These are phyloP conservation scores for Gracilinanus agilis DNA, from an alignment of 2,113 vertebrate genomes.

Conservation along the genomic window DNA sequence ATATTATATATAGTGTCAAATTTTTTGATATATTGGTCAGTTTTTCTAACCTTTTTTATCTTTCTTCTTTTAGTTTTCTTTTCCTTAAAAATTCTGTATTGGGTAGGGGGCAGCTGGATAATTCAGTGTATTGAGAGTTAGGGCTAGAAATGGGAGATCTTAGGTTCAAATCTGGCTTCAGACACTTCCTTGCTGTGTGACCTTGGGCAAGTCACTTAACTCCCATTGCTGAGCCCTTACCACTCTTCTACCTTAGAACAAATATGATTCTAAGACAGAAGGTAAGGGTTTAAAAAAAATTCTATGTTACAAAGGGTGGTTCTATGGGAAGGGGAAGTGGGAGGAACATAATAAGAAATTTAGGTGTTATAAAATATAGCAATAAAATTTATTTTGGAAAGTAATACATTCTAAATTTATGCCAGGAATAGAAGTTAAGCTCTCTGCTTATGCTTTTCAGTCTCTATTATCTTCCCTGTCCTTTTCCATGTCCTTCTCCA, in stretches of 20 bases:
- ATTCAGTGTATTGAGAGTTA: too few relatives aligned
- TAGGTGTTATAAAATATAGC: not conserved
- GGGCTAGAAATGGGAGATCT: too few relatives aligned
- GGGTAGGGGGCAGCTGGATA: too few relatives aligned
- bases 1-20: too few relatives aligned
- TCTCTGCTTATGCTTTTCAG: not conserved
- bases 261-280: too few relatives aligned
- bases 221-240: too few relatives aligned
- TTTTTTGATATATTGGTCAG: not conserved
- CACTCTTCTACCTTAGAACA: too few relatives aligned
- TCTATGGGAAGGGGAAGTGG: not conserved
- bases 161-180: too few relatives aligned
- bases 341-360: not conserved
- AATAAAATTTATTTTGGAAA: not conserved
- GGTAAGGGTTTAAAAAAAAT: not conserved
- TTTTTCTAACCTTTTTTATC: not conserved
- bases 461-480: not conserved
- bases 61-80: not conserved
- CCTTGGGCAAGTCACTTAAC: too few relatives aligned
- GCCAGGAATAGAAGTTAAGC: not conserved
- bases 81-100: not conserved
- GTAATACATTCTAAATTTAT: not conserved
- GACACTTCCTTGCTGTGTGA: too few relatives aligned
- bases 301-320: not conserved
- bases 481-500: not conserved